These are phyloP conservation scores for Falco concolor DNA, from an alignment of 2,797 vertebrate genomes.

Conservation along the genomic window DNA sequence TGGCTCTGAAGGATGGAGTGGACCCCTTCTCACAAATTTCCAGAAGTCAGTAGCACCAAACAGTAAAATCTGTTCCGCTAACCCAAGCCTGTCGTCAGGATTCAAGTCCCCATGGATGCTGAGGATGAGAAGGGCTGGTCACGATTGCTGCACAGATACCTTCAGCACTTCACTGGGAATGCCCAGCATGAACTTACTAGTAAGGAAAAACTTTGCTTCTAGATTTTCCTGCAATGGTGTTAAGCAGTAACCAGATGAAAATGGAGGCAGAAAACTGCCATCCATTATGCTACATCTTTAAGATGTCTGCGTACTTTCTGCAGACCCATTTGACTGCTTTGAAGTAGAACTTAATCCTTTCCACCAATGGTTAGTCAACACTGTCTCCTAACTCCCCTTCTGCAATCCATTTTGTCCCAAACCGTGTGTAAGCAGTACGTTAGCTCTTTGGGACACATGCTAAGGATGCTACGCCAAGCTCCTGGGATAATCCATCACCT, in stretches of 20 bases:
- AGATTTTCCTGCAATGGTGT: not conserved
- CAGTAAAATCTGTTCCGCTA: not conserved
- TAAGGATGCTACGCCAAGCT: not conserved
- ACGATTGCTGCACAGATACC: fast-evolving
- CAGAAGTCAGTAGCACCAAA: not conserved
- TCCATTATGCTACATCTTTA: fast-evolving
- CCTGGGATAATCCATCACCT: not conserved
- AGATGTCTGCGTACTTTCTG: not conserved
- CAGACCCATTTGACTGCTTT: not conserved
- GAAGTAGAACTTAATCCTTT: not conserved
- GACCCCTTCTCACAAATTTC: not conserved
- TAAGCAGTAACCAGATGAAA: not conserved
- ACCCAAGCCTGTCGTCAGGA: not conserved
- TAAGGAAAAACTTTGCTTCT: not conserved
- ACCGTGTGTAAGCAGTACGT: fast-evolving
- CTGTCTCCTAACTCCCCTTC: not conserved
- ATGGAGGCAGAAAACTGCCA: not conserved
- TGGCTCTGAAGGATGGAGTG: fast-evolving
- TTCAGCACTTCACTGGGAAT: not conserved
- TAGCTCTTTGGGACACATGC: not conserved
- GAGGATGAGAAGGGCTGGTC: not conserved
- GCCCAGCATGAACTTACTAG: not conserved
- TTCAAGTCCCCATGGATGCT: not conserved
- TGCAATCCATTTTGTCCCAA: not conserved
- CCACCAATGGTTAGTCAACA: not conserved